Conservation (phyloP, 1,140 invertebrate genomes). For the Chelonus insularis region DNA sequence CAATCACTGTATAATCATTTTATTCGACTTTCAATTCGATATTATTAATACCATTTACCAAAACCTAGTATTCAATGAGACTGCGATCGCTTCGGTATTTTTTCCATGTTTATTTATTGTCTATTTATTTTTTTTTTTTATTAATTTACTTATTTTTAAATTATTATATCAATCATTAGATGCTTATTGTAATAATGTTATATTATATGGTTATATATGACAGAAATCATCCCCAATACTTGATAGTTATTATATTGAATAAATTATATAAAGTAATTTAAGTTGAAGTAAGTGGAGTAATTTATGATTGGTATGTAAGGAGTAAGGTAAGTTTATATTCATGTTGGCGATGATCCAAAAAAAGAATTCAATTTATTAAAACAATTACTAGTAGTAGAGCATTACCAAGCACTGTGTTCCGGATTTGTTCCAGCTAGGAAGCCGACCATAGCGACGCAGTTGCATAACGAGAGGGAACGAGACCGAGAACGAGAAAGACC, state of each 20-base stretch:
- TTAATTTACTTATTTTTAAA: constrained; percentile 14
- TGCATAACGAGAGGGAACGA: constrained; percentile 59
- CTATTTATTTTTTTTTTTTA: constrained; percentile 15
- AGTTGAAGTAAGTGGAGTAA: constrained; percentile 3
- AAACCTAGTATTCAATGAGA: constrained; percentile 34
- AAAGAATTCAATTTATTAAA: constrained; percentile 19
- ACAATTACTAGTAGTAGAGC: constrained; percentile 41
- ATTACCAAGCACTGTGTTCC: constrained; percentile 56
- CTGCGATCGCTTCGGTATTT: constrained; percentile 43
- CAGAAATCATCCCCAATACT: constrained; percentile 57
- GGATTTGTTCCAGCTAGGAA: constrained; percentile 63
- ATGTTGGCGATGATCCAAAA: not conserved
- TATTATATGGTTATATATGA: constrained; percentile 30
- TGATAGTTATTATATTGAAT: constrained; percentile 27
- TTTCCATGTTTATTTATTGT: constrained; percentile 13
- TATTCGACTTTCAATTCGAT: not conserved
- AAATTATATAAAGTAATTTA: constrained; percentile 11
- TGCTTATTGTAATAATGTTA: no score
- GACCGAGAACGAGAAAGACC: constrained; percentile 50
- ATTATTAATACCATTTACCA: constrained; percentile 19
- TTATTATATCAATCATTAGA: no score
- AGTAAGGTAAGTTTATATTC: not conserved
- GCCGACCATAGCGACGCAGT: constrained; percentile 58
- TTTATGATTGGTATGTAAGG: not conserved
- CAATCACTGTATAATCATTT: constrained; percentile 20